Evolutionary conservation across 2,888 invertebrate species (phyloP), one percentile per base, ranked within the genome.

Genomic region (Podabrus alpinus): DNA sequence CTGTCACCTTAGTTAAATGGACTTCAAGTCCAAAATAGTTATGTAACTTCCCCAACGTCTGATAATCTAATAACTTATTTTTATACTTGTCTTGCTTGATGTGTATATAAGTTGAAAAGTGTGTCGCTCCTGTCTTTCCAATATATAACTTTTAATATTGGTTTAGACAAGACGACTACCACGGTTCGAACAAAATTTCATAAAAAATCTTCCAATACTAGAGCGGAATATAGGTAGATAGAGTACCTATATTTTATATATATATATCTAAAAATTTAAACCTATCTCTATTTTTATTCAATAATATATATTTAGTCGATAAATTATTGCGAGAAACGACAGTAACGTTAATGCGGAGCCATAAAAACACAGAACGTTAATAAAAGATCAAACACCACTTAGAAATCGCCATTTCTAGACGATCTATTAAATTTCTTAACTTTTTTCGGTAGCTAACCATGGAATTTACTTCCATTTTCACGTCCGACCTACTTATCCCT

Each of bases 31-130:
- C 25, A 68, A 72, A 61, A 62, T 72, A 68, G 72, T 72, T 68
- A 60, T 9, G 68, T 17, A 71, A 68, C 72, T 68, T 68, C 68
- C 45, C 62, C 60, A 68, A 67, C 68, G 72, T 61, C 68, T 61
- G 68, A 68, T 72, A 72, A 72, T 68, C 67, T 72, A 62, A 72
- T 72, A 72, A 72, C 72, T 72, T 72, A 68, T 72, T 72, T 68
- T 72, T 68, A 72, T 67, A 72, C 68, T 64, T 68, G 67, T 59
- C 71, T 61, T 61, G 66, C 66, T 66, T 15, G 70, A 66, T 71
- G 67, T 71, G 24, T 71, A 66, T 64, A 64, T 71, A 66, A 71
- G 66, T 71, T 66, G 59, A 16, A 71, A 67, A 66, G 66, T 71
- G 66, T 71, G 71, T 66, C 71, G 66, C 71, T 67, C 71, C 17